These are phyloP conservation scores for Neodiprion lecontei DNA, from an alignment of 1,140 invertebrate genomes.

Conservation along the genomic window DNA sequence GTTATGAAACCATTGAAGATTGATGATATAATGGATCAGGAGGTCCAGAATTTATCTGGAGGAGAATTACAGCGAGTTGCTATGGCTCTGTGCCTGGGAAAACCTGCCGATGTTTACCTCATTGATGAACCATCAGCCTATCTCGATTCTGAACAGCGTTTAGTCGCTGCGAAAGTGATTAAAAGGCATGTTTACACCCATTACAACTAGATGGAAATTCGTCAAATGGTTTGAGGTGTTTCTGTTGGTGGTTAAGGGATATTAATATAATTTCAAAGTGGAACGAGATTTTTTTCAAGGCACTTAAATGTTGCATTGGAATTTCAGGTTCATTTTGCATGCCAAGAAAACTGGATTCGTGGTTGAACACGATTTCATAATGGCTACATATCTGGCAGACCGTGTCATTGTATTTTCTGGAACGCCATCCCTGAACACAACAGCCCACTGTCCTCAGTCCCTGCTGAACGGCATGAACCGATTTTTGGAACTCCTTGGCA, in stretches of 20 bases:
- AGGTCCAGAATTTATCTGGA: constrained; percentile 98
- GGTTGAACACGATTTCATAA: constrained; percentile 99
- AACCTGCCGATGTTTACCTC: constrained; percentile 98
- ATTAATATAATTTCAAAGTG: background rate
- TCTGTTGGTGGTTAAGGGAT: background rate
- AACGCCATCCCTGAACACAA: constrained; percentile 84
- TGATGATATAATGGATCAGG: constrained; percentile 98
- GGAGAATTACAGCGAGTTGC: constrained; percentile 99
- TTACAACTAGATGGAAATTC: background rate
- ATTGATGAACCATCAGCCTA: constrained; percentile 99
- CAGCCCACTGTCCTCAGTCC: constrained; percentile 91
- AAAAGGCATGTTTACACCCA: constrained; percentile 73
- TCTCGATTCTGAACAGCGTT: constrained; percentile 99
- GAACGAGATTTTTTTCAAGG: background rate
- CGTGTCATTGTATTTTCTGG: constrained; percentile 99
- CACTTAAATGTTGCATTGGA: constrained; percentile 14
- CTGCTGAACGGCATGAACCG: constrained; percentile 97
- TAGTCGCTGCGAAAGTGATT: constrained; percentile 99
- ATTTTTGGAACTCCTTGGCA: constrained; percentile 95
- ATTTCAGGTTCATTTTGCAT: constrained; percentile 93
- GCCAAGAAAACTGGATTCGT: constrained; percentile 99
- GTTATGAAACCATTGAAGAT: constrained; percentile 99
- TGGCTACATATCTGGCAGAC: constrained; percentile 99
- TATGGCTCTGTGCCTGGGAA: constrained; percentile 93
- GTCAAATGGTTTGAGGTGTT: background rate